A percentile compares a stretch with the other conserved stretches of the same genome.
phyloP scores from a whole-genome alignment of 2,888 invertebrate species.

The Lycaena phlaeas region DNA sequence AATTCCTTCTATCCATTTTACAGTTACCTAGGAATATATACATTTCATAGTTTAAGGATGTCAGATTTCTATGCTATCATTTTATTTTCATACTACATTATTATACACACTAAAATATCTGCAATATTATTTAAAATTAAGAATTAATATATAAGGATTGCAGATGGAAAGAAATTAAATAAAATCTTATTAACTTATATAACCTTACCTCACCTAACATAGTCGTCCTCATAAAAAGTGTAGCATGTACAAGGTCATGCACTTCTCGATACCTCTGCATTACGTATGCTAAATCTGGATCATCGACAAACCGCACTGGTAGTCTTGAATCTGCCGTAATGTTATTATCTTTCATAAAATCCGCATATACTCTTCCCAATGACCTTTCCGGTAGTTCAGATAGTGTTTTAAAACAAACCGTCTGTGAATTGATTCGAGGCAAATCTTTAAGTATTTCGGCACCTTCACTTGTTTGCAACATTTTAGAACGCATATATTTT shows the following conservation, averaged over 20 bases:
- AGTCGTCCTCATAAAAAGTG: slow-evolving; percentile 93
- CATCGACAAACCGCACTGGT: slow-evolving; percentile 92
- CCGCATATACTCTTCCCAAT: slow-evolving; percentile 88
- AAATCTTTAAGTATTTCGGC: slow-evolving; percentile 79
- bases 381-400: slow-evolving; percentile 82
- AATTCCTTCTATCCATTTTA: slow-evolving; percentile 98
- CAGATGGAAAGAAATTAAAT: too few relatives aligned
- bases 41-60: too few relatives aligned
- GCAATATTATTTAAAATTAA: too few relatives aligned
- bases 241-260: slow-evolving; percentile 95
- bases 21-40: slow-evolving; percentile 79
- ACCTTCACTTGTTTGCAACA: slow-evolving; percentile 86
- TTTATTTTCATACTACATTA: too few relatives aligned
- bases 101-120: too few relatives aligned
- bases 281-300: slow-evolving; percentile 92
- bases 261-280: slow-evolving; percentile 98
- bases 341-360: slow-evolving; percentile 87
- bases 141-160: too few relatives aligned
- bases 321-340: slow-evolving; percentile 94
- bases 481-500: slow-evolving; percentile 78
- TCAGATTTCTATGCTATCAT: too few relatives aligned
- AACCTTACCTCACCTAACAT: slow-evolving; percentile 83
- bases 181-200: too few relatives aligned
- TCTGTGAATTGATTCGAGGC: slow-evolving; percentile 90
- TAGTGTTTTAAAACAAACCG: slow-evolving; percentile 83